phyloP scores from a whole-genome alignment of 2,888 invertebrate genomes.

The Oconnorella tubifera region DNA sequence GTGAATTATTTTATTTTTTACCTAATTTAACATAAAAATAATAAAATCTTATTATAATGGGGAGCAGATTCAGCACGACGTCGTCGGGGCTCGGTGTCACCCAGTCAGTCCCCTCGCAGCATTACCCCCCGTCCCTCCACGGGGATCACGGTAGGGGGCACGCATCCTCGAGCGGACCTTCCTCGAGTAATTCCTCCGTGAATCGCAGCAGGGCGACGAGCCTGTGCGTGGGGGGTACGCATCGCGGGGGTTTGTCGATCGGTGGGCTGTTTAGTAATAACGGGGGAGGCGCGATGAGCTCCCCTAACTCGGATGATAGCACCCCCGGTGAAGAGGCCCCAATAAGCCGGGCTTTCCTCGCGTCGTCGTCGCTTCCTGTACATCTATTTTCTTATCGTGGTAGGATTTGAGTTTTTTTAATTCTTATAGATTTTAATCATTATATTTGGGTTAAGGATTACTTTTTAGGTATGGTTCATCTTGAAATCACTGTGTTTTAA shows the following conservation, averaged over 20 bases:
- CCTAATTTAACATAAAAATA: no score
- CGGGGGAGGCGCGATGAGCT: conserved; percentile 28
- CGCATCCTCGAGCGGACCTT: not conserved
- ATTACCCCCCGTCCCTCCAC: not conserved
- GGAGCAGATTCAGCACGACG: conserved; percentile 42
- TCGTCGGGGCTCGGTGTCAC: not conserved
- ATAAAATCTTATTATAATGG: conserved; percentile 42
- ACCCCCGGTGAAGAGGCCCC: conserved; percentile 49
- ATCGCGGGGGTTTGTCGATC: conserved; percentile 37
- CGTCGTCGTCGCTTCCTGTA: conserved; percentile 45
- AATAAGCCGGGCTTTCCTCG: conserved; percentile 27
- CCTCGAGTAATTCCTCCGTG: not conserved
- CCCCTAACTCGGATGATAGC: conserved; percentile 52
- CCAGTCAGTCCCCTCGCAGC: not conserved
- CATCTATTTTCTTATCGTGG: conserved; percentile 53
- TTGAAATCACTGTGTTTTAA: no score
- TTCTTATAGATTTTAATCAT: no score
- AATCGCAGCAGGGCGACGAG: conserved; percentile 42
- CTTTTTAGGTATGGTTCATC: no score
- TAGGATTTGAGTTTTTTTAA: conserved; percentile 23
- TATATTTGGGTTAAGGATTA: no score
- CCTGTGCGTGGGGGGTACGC: conserved; percentile 41
- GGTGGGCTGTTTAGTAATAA: conserved; percentile 43
- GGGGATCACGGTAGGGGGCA: not conserved
- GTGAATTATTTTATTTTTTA: no score